These are phyloP conservation scores for Anabas testudineus DNA, from an alignment of 2,797 vertebrate species.

Conservation along the genomic window DNA sequence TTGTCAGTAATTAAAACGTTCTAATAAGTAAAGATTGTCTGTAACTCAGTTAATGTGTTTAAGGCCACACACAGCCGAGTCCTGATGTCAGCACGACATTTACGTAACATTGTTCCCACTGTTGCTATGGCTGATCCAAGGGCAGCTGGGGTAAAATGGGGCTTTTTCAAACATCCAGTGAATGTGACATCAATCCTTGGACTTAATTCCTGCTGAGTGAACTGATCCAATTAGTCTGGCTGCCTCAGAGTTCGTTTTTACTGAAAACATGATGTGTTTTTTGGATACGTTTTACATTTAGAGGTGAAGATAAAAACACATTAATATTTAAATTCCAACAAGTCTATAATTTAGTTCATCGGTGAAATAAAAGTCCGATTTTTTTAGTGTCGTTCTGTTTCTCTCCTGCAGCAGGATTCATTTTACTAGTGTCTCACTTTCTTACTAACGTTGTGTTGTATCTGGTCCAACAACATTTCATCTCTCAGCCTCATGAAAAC, in stretches of 20 bases:
- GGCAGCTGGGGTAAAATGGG: slow-evolving; percentile 35
- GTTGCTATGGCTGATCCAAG: slow-evolving; percentile 27
- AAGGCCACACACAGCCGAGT: not conserved
- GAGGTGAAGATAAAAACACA: not conserved
- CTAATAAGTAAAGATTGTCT: not conserved
- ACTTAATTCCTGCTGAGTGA: slow-evolving; percentile 53
- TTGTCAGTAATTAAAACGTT: not conserved
- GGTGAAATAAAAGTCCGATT: too few species aligned
- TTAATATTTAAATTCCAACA: too few species aligned
- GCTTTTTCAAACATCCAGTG: slow-evolving; percentile 30
- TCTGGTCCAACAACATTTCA: not conserved
- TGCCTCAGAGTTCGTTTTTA: slow-evolving; percentile 19
- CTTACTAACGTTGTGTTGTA: not conserved
- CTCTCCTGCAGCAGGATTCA: not conserved
- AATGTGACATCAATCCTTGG: slow-evolving; percentile 50
- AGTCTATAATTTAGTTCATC: too few species aligned
- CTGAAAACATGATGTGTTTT: not conserved
- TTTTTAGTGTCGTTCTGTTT: not conserved
- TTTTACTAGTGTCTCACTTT: too few species aligned
- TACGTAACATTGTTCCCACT: slow-evolving; percentile 22
- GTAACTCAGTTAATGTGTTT: not conserved
- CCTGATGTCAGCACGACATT: not conserved
- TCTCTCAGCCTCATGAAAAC: not conserved
- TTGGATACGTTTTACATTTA: not conserved
- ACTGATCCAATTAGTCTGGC: slow-evolving; percentile 21